Conservation (phyloP, 37 sponge, comb jelly and placozoan genomes). For the Diacarnus erythraeanus region DNA sequence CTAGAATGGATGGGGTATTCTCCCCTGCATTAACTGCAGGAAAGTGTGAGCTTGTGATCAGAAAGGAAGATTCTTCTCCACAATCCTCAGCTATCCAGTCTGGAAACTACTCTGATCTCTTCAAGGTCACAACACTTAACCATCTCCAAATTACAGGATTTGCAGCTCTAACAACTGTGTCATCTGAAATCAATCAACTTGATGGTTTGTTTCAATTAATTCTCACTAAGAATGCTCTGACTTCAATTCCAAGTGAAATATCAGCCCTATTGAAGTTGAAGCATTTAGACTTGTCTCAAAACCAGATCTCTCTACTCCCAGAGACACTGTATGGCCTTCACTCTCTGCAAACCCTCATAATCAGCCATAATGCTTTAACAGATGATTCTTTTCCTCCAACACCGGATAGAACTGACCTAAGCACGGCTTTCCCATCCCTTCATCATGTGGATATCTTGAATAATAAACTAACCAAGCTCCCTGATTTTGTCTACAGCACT, state of each 20-base stretch:
- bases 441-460: constrained; percentile 59
- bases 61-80: constrained; percentile 2
- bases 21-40: constrained; percentile 4
- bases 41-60: constrained; percentile 59
- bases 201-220: constrained; percentile 49
- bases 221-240: constrained; percentile 45
- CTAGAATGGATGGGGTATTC: constrained; percentile 14
- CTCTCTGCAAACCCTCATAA: constrained; percentile 60
- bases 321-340: constrained; percentile 43
- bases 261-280: constrained; percentile 46
- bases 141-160: constrained; percentile 67
- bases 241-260: constrained; percentile 57
- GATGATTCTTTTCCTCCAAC: constrained; percentile 57
- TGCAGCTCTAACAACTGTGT: constrained; percentile 21
- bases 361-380: constrained; percentile 57
- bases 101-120: constrained; percentile 28
- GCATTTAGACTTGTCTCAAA: constrained; percentile 72
- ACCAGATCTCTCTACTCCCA: constrained; percentile 62
- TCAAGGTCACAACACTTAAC: constrained; percentile 46
- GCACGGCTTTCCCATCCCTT: constrained; percentile 42
- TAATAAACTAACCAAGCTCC: constrained; percentile 62
- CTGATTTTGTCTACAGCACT: constrained; percentile 40
- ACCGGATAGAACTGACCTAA: neutral
- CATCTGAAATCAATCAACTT: constrained; percentile 39
- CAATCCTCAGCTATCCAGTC: constrained; percentile 39